phyloP scores from a whole-genome alignment of 2,113 vertebrate species.

The Chionomys nivalis region DNA sequence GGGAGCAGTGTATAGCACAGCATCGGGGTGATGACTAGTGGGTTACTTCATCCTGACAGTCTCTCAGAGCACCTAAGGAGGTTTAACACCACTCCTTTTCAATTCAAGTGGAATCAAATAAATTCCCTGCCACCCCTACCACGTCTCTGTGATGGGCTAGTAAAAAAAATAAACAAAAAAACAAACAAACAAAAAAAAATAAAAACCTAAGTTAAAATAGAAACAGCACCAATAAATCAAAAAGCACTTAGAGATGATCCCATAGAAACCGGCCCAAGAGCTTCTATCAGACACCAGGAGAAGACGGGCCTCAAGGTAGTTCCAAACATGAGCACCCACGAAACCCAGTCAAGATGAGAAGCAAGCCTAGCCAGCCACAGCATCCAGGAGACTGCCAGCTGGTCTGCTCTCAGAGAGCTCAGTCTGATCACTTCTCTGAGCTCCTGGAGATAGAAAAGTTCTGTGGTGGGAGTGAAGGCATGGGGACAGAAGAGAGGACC shows the following conservation, averaged over 20 bases:
- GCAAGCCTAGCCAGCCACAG: neutral
- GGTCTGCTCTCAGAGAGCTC: neutral
- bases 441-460: constrained; percentile 31
- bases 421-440: constrained; percentile 19
- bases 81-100: neutral
- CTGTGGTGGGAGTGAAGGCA: neutral
- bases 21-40: neutral
- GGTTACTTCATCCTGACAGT: neutral
- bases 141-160: neutral
- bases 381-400: neutral
- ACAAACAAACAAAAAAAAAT: no score
- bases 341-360: neutral
- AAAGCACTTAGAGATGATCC: neutral
- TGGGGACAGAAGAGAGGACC: neutral
- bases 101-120: neutral
- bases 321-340: constrained; percentile 47
- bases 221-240: constrained; percentile 65
- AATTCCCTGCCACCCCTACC: neutral
- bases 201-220: neutral
- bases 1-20: neutral
- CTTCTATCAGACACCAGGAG: neutral
- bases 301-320: neutral
- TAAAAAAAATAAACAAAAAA: neutral
- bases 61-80: constrained; percentile 25
- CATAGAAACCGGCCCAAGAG: neutral